These are phyloP conservation scores for Orthonyx spaldingii DNA, from an alignment of 2,113 vertebrate species.

Conservation along the genomic window DNA sequence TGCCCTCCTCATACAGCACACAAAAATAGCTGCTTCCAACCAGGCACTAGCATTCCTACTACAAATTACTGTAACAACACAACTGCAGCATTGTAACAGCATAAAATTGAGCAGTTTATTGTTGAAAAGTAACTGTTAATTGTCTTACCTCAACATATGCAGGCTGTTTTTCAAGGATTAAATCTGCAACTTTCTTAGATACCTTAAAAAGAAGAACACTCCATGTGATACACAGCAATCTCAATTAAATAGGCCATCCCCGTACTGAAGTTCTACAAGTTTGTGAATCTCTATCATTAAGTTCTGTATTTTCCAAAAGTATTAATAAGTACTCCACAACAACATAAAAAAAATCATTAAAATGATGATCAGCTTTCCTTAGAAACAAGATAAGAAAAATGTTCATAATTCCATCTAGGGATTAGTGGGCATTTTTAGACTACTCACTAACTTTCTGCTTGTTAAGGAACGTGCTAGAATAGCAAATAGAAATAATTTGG, in stretches of 20 bases:
- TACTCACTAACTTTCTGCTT: background rate
- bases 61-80: background rate
- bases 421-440: background rate
- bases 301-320: background rate
- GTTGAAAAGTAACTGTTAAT: background rate
- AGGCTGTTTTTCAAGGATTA: constrained; percentile 98
- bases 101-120: background rate
- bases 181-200: constrained; percentile 96
- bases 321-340: background rate
- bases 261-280: background rate
- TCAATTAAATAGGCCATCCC: background rate
- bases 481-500: background rate
- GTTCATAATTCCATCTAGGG: background rate
- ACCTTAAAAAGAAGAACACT: constrained; percentile 76
- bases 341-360: background rate
- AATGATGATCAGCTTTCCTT: background rate
- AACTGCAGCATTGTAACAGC: background rate
- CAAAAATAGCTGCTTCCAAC: background rate
- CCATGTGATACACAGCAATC: background rate
- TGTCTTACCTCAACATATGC: constrained; percentile 93
- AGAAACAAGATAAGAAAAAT: background rate
- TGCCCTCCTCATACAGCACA: no score
- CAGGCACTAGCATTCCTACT: background rate
- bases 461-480: background rate
- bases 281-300: background rate